A percentile compares a stretch with the other conserved stretches of the same genome.
These are phyloP conservation scores for Gracilinanus agilis DNA, from an alignment of 2,113 vertebrate genomes.

Conservation along the genomic window DNA sequence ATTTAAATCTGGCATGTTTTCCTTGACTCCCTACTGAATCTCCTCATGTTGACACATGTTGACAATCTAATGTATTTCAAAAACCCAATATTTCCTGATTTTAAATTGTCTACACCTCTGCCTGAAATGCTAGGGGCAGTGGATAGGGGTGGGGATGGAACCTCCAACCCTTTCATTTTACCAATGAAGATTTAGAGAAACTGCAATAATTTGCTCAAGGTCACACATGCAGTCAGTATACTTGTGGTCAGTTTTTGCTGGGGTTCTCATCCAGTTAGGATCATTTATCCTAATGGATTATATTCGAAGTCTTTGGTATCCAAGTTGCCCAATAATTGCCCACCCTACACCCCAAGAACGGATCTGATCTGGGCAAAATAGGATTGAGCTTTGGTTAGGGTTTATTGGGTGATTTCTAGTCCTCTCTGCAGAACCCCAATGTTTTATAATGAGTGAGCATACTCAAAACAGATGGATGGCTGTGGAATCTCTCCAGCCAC, in stretches of 20 bases:
- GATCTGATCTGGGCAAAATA: background rate
- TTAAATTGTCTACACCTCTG: background rate
- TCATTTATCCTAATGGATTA: background rate
- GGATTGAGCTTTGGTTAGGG: background rate
- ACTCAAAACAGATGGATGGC: background rate
- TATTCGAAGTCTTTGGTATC: background rate
- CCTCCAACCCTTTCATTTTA: background rate
- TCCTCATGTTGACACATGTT: background rate
- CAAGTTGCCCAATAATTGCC: background rate
- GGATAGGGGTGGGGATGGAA: background rate
- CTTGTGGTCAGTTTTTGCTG: background rate
- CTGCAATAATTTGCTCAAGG: background rate
- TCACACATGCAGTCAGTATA: no score
- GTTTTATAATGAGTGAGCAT: background rate
- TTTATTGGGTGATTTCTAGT: background rate
- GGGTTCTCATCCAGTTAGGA: background rate
- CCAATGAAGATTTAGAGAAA: background rate
- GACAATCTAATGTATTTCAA: background rate
- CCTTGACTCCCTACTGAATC: background rate
- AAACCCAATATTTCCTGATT: background rate
- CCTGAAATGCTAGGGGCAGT: background rate
- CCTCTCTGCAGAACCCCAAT: background rate
- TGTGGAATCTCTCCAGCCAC: rapidly evolving
- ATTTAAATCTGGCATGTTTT: background rate
- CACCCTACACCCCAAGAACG: background rate